phyloP scores from a whole-genome alignment of 2,888 invertebrate species.

The Ochropacha duplaris region DNA sequence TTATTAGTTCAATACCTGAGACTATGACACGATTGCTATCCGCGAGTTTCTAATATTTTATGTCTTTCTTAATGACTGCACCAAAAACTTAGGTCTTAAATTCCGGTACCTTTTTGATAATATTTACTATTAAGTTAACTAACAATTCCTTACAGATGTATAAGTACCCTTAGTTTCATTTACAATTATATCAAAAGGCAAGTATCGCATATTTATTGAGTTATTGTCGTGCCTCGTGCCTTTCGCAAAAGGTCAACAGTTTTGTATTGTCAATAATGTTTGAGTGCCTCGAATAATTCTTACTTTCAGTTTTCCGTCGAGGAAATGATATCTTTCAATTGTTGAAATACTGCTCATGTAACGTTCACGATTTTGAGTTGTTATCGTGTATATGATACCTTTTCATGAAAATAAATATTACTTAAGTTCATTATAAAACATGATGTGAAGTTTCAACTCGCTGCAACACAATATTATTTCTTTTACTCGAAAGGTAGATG shows the following conservation, averaged over 20 bases:
- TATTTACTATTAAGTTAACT: neutral
- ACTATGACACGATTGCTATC: no score
- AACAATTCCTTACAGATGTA: neutral
- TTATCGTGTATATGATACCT: neutral
- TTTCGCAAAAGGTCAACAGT: conserved; percentile 44
- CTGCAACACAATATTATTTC: neutral
- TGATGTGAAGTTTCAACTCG: neutral
- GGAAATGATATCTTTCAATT: conserved; percentile 24
- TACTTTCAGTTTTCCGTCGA: conserved; percentile 40
- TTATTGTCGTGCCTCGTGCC: conserved; percentile 45
- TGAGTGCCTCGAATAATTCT: conserved; percentile 35
- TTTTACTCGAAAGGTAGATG: conserved; percentile 1
- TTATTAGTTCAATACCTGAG: no score
- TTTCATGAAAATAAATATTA: neutral
- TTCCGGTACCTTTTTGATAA: neutral
- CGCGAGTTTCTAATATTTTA: no score
- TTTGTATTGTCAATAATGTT: conserved; percentile 45
- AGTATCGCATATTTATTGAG: conserved; percentile 50
- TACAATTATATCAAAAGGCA: conserved; percentile 21
- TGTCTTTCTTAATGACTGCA: no score
- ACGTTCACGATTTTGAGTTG: neutral
- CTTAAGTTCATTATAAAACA: neutral
- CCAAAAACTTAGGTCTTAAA: neutral
- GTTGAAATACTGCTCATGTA: neutral
- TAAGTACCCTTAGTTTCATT: neutral